Base-by-base conservation (phyloP, 2,888 invertebrate species). In the Gibbula magus region DNA sequence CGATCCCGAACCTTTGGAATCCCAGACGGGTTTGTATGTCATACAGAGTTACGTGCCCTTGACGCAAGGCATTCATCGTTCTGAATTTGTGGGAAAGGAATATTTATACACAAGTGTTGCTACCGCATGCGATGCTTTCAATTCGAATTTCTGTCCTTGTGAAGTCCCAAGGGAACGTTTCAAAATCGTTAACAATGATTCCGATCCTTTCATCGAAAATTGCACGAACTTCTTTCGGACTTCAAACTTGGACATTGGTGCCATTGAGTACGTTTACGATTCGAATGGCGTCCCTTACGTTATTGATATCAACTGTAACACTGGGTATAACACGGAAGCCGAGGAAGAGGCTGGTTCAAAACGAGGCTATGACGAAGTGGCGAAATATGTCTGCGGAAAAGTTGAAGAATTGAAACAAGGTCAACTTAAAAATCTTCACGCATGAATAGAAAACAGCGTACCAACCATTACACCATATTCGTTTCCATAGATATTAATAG, bases 231-330 rank as follows among this genome's bases (percentile, higher is more conserved):
- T 81, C 39, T 74, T 81, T 16, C 35, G 29, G 32, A 45, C n/a
- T 0, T 29, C 75, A 16, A 75, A 32, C 25, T 22, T 78, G 32
- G 78, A 81, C 8, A 78, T 74, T 29, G 75, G 78, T 0, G 74
- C 78, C 4, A 35, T 81, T 20, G 78, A 78, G 53, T 78, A 73
- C 39, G 78, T 81, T 54, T 22, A 70, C 1, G 76, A 78, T 54
- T 20, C 25, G 0, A 45, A 29, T 5, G 78, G 67, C 0, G 77
- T 74, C 7, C 61, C 78, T 0, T 70, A 53, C 32, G 61, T 78
- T 4, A 54, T 81, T 32, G 81, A 74, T 39, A 75, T 81, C 75
- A 78, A 81, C 78, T 73, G 74, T 52, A 80, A 81, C 53, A 81
- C 56, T 7, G 53, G 20, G 8, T 81, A 76, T 61, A 78, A 78